Evolutionary conservation across 2,888 invertebrate species (phyloP), one percentile per base, ranked within the genome.

Genomic region (Monochamus alternatus): DNA sequence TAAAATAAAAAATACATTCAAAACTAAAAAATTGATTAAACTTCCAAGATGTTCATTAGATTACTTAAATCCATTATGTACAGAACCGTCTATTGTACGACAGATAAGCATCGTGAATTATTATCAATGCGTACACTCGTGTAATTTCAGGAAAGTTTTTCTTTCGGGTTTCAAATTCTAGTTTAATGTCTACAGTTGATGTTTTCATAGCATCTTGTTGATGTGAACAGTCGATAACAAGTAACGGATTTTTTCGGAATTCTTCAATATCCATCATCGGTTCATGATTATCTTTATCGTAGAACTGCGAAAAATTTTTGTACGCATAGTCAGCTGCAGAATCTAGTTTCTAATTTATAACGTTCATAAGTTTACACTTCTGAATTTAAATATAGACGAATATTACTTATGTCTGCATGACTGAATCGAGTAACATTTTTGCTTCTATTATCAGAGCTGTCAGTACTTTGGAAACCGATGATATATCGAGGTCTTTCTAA

Each of bases 11-110:
- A 38, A 38, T 38, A 38, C 38, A 38, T 38, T 38, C 3, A 38
- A 3, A 38, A 38, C 38, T 38, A 38, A 38, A 38, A 38, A 38
- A 12, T 55, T 52, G 71, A 82, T 85, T 30, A 78, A 38, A 38
- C 38, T 4, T 38, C 7, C 3, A 38, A 38, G 38, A 38, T 38
- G 5, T 38, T 38, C 5, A 5, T 38, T 3, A 38, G 38, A 12
- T 5, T 44, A 63, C 31, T 43, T 44, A 51, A n/a, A 51, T 51
- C 38, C 38, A 38, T n/a, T 62, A 4, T n/a, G 38, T n/a, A 62
- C 62, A 32, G 62, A 10, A 3, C 38, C 62, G 12, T 62, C 62
- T 12, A 31, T 60, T 60, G 22, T 60, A 60, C 30, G 31, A 10
- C 10, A 31, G 3, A 14, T 10, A 62, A n/a, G 38, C 2, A 62